Conservation (phyloP, 2,113 vertebrate species). For the Phrynosoma platyrhinos region DNA sequence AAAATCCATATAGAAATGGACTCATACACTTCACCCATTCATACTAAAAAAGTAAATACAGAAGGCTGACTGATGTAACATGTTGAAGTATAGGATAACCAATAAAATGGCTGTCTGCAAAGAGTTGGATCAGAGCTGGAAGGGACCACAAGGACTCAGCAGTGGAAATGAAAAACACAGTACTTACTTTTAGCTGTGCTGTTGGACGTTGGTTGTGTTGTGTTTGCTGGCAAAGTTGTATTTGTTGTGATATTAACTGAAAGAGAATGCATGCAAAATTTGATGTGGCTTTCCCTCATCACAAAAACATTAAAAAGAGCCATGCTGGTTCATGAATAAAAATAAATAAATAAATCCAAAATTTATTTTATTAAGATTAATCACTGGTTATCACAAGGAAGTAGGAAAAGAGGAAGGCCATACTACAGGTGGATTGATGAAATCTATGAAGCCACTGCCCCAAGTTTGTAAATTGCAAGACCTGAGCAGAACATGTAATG, state of each 20-base stretch:
- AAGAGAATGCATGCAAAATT: constrained; percentile 8
- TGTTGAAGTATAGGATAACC: not conserved
- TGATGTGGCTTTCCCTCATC: not conserved
- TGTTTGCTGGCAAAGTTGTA: fast-evolving
- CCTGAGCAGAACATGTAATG: no score
- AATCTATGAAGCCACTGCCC: no score
- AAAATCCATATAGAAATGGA: not conserved
- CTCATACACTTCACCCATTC: not conserved
- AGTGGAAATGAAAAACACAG: not conserved
- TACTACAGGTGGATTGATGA: no score
- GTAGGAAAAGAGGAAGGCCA: no score
- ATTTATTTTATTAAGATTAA: no score
- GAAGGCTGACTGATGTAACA: not conserved
- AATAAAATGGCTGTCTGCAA: not conserved
- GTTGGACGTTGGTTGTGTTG: not conserved
- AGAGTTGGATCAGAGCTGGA: not conserved
- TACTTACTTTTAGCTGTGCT: constrained; percentile 44
- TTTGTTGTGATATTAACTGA: fast-evolving
- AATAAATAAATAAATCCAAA: no score
- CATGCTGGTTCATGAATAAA: not conserved
- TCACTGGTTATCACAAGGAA: no score
- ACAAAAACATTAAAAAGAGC: not conserved
- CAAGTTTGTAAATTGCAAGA: no score
- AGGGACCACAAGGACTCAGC: not conserved
- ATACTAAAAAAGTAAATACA: not conserved